Base-by-base conservation (phyloP, 2,797 vertebrate genomes). In the Masticophis lateralis region DNA sequence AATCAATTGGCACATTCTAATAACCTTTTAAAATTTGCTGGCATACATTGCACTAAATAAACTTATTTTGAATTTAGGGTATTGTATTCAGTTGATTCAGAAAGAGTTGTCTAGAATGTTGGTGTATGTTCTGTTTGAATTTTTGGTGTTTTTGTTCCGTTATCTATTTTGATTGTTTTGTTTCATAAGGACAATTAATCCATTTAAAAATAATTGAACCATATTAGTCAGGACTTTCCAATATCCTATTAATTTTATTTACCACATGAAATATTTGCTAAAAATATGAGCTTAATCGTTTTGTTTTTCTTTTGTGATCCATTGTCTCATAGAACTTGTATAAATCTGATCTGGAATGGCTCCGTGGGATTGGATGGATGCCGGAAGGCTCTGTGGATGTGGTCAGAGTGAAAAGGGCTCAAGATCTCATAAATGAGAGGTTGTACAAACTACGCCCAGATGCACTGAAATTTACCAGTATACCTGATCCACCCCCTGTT, bases 341-440 rank as follows among this genome's bases (percentile, higher is more conserved):
- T 94, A 99, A 97, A 96, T 96, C 99, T 94, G 99, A 99, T 95
- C 43, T 99, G 87, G 99, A 99, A 94, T 99, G 99, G 99, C 97
- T 99, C 53, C 98, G 97, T 92, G 99, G 99, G 88, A 98, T 99
- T 88, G 99, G 99, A 95, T 99, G 99, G 99, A 94, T 99, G 88
- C 98, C 99, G 0, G 98, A 98, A 0, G 99, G 98, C 0, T 99
- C 98, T 55, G 74, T 83, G 37, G 74, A 83, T 47, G 74, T 83
- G 37, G 96, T 99, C 0, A 98, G 98, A 8, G 96, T 99, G 0
- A 1, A 98, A 96, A 99, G 99, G 97, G 99, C 99, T 91, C 99
- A 99, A 96, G 96, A 97, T 0, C 98, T 99, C 53, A 93, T 99
- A 55, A 99, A 98, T 79, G 99, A 99, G 0, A 98, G 96, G 0